A percentile compares a stretch with the other conserved stretches of the same genome.
Evolutionary conservation across 2,888 invertebrate genomes (phyloP).

Genomic region (Lycia hirtaria): DNA sequence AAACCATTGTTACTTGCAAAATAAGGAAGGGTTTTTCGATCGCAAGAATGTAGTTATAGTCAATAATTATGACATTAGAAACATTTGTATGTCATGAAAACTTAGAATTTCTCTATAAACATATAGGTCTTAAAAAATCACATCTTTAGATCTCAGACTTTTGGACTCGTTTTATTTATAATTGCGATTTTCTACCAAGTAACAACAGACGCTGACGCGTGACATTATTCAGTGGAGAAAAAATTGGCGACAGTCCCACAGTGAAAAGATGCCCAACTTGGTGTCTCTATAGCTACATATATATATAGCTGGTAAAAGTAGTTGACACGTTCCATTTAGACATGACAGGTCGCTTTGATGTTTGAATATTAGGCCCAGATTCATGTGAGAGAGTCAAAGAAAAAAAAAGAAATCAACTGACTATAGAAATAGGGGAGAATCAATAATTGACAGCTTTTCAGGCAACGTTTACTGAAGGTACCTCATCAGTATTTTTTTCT

Average conservation of each 20-base stretch:
- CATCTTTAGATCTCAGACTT: neutral
- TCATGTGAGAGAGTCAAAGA: neutral
- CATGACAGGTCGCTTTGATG: conserved; percentile 19
- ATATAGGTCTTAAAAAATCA: too few species aligned
- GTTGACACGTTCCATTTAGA: conserved; percentile 13
- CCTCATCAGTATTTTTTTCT: too few species aligned
- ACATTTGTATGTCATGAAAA: too few species aligned
- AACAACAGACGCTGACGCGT: conserved; percentile 6
- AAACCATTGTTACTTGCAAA: too few species aligned
- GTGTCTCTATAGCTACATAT: neutral
- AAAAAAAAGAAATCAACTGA: too few species aligned
- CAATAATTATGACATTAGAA: too few species aligned
- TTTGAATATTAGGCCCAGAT: neutral
- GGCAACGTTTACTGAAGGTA: too few species aligned
- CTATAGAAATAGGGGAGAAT: too few species aligned
- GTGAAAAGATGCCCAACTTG: conserved; percentile 9
- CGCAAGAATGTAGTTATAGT: too few species aligned
- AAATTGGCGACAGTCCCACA: conserved; percentile 17
- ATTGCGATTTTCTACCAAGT: neutral
- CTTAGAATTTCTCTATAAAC: too few species aligned
- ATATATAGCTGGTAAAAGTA: conserved; percentile 2
- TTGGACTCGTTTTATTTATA: neutral
- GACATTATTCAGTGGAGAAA: conserved; percentile 3
- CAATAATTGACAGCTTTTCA: too few species aligned
- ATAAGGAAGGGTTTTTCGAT: too few species aligned